These are phyloP conservation scores for Mesitornis unicolor DNA, from an alignment of 2,113 vertebrate species.

Conservation along the genomic window DNA sequence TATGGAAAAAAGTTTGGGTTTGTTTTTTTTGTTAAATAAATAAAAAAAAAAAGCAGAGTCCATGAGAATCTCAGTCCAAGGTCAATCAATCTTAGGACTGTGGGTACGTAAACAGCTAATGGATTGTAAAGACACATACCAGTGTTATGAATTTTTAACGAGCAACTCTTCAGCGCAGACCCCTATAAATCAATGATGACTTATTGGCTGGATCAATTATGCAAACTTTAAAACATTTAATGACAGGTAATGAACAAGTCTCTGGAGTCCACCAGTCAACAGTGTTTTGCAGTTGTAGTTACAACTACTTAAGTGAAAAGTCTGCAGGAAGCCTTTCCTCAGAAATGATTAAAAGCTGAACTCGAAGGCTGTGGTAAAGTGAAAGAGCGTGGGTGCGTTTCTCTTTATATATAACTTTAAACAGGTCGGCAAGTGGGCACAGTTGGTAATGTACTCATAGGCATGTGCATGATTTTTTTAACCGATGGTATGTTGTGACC, in stretches of 20 bases:
- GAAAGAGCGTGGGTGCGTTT: slow-evolving; percentile 1
- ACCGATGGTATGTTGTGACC: neutral
- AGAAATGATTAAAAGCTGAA: slow-evolving; percentile 66
- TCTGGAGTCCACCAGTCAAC: slow-evolving; percentile 75
- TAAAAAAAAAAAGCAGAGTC: slow-evolving; percentile 76
- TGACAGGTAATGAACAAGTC: slow-evolving; percentile 97
- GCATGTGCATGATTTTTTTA: neutral
- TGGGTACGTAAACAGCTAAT: slow-evolving; percentile 92
- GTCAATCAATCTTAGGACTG: slow-evolving; percentile 95
- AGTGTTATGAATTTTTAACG: slow-evolving; percentile 98
- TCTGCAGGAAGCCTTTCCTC: slow-evolving; percentile 49
- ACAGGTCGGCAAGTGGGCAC: neutral
- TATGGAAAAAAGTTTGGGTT: neutral
- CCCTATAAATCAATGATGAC: slow-evolving; percentile 98
- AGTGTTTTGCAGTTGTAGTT: slow-evolving; percentile 71
- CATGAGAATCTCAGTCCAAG: slow-evolving; percentile 90
- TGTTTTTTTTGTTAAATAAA: neutral
- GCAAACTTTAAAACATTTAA: slow-evolving; percentile 99
- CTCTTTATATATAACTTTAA: neutral
- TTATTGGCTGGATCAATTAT: slow-evolving; percentile 99
- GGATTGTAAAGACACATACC: slow-evolving; percentile 94
- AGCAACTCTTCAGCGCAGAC: slow-evolving; percentile 86
- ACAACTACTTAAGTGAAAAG: slow-evolving; percentile 70
- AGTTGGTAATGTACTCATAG: neutral
- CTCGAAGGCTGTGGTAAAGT: slow-evolving; percentile 17